Evolutionary conservation across 2,797 vertebrate species (phyloP), one percentile per base, ranked within the genome.

Genomic region (Ataeniobius toweri): DNA sequence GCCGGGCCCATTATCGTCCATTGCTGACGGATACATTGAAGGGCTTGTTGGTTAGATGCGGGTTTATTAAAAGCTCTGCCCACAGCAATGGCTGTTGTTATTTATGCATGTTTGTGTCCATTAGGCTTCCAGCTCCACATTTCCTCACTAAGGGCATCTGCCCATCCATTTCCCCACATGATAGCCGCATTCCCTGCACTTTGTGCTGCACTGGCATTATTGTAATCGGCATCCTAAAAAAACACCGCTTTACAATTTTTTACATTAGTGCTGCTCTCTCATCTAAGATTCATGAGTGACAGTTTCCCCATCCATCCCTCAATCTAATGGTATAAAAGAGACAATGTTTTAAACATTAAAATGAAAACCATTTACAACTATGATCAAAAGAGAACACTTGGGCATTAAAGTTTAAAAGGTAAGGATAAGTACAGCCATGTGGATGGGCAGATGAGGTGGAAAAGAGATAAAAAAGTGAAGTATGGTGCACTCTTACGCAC

Each of bases 341-440:
- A 98, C 96, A 97, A 97, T 96, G 96, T 97, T 98, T 98, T 97
- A 98, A 99, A 99, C 97, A 97, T 98, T 98, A 97, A 99, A 97
- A 96, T 97, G 96, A 96, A 98, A 98, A 97, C 96, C 97, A 98
- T 97, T 98, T 97, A 97, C 97, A 97, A 96, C 96, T 97, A 96
- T 96, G 96, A 97, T 97, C 95, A 97, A 96, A 97, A 96, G 95
- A 97, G 95, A 97, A 97, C 96, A 97, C 95, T 96, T 94, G 94
- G 93, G 92, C 95, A 98, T 97, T 97, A 97, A 97, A 97, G 94
- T 97, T 98, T 98, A 96, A 98, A 97, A 96, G 90, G 92, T 55
- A 88, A 91, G 86, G 91, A 92, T 96, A 96, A 96, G 96, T 96
- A 96, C 92, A 96, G 94, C 95, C 89, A 93, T 88, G 93, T 84